phyloP scores from a whole-genome alignment of 1,140 invertebrate genomes.

The Calephelis virginiensis region DNA sequence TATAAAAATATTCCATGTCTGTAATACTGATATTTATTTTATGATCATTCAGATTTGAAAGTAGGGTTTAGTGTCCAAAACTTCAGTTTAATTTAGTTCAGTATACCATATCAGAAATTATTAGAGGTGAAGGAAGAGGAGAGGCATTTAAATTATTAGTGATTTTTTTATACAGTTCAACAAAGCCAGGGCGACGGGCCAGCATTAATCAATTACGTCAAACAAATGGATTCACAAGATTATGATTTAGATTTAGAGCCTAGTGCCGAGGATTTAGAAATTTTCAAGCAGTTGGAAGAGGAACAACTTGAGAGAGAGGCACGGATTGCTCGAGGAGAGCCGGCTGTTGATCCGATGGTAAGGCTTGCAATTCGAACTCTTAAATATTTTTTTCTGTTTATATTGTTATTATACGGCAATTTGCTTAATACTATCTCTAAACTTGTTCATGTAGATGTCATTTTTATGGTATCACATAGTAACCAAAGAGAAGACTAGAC shows the following conservation, averaged over 20 bases:
- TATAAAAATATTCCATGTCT: no score
- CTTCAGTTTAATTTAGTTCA: no score
- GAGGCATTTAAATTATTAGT: background rate
- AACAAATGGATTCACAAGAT: constrained; percentile 36
- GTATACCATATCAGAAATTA: background rate
- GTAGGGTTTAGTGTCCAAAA: no score
- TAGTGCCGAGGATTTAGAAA: constrained; percentile 61
- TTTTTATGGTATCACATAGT: no score
- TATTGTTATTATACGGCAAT: no score
- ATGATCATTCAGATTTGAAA: no score
- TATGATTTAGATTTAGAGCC: constrained; percentile 52
- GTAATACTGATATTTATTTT: no score
- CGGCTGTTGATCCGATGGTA: constrained; percentile 61
- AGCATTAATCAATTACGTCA: constrained; percentile 51
- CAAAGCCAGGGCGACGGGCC: constrained; percentile 40
- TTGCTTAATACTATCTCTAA: no score
- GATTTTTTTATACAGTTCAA: constrained; percentile 18
- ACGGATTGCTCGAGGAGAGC: constrained; percentile 57
- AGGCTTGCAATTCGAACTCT: background rate
- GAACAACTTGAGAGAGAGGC: constrained; percentile 55
- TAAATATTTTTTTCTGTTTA: background rate
- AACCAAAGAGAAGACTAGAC: no score
- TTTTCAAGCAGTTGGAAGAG: constrained; percentile 57
- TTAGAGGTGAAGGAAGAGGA: background rate
- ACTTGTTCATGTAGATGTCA: no score